Conservation (phyloP, 2,888 invertebrate species). For the Macrosiphum euphorbiae region DNA sequence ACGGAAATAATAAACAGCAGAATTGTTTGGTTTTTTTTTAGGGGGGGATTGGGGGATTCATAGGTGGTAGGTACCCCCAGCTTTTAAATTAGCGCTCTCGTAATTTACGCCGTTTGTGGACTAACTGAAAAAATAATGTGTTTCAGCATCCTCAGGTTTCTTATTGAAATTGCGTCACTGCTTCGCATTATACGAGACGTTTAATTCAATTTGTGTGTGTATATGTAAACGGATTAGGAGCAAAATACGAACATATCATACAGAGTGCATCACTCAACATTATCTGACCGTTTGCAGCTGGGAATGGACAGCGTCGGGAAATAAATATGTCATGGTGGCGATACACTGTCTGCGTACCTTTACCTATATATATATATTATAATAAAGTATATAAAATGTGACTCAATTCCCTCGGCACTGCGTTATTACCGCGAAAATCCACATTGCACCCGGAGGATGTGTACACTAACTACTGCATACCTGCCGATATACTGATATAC, state of each 20-base stretch:
- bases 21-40: too few relatives aligned
- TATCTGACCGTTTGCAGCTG: not conserved
- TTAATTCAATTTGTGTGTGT: not conserved
- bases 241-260: not conserved
- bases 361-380: too few relatives aligned
- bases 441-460: not conserved
- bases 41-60: too few relatives aligned
- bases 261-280: not conserved
- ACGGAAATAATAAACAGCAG: not conserved
- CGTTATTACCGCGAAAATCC: constrained; percentile 38
- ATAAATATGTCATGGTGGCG: not conserved
- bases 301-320: not conserved
- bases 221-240: not conserved
- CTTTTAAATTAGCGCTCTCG: too few relatives aligned
- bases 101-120: too few relatives aligned
- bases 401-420: not conserved
- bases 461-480: too few relatives aligned
- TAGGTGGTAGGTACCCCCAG: too few relatives aligned
- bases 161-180: too few relatives aligned
- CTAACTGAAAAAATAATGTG: too few relatives aligned
- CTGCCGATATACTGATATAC: too few relatives aligned
- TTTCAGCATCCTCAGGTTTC: too few relatives aligned
- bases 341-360: not conserved
- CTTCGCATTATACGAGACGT: not conserved
- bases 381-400: not conserved